Conservation (phyloP, 2,888 invertebrate genomes). For the Acanthopleura granulata region DNA sequence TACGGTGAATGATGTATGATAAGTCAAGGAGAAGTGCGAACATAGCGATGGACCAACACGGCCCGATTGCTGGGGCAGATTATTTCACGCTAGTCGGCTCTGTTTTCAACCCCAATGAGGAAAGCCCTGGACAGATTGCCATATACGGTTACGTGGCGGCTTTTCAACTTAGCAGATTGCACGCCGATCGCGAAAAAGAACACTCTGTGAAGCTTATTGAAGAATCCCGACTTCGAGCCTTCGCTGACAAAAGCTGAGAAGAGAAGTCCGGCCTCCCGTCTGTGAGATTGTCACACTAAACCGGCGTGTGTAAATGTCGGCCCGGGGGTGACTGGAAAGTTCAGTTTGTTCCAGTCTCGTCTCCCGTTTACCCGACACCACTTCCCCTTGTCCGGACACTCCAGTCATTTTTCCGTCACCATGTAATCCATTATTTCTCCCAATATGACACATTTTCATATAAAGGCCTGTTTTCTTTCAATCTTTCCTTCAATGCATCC, state of each 20-base stretch:
- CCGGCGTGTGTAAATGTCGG: no score
- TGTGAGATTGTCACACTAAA: neutral
- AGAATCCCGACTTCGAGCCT: slow-evolving; percentile 13
- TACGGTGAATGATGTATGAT: no score
- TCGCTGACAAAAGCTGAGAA: neutral
- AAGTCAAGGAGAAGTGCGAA: no score
- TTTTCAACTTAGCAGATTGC: neutral
- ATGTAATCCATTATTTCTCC: neutral
- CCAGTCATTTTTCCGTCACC: neutral
- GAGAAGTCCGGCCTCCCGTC: neutral
- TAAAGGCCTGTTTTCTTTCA: slow-evolving; percentile 20
- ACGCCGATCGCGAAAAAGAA: neutral
- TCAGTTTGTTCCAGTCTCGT: no score
- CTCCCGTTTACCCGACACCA: neutral
- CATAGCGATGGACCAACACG: no score
- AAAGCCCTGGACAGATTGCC: neutral
- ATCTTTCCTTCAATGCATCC: slow-evolving; percentile 26
- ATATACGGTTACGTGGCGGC: neutral
- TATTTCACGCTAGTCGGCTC: no score
- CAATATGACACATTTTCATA: neutral
- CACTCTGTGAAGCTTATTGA: neutral
- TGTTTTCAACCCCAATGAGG: no score
- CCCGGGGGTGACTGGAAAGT: no score
- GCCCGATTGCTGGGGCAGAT: no score
- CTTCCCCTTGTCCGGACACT: neutral